A percentile compares a stretch with the other conserved stretches of the same genome.
Conservation (phyloP, 2,888 invertebrate species). For the Phania funesta region DNA sequence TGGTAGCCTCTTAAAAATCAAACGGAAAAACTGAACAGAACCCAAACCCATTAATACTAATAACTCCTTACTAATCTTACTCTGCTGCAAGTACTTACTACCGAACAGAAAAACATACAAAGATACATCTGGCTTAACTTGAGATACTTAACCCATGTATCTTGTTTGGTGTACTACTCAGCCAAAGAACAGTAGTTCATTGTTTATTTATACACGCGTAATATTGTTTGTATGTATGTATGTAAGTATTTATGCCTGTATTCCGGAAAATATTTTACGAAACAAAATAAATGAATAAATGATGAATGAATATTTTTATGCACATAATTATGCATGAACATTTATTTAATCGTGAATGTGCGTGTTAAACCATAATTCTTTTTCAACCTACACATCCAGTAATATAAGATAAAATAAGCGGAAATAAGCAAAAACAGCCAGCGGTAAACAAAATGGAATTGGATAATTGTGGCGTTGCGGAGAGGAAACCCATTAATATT, state of each 20-base stretch:
- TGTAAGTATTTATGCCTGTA: background rate
- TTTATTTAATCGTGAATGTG: conserved; percentile 47
- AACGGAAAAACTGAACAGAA: conserved; percentile 39
- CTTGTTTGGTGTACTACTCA: background rate
- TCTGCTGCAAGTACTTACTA: background rate
- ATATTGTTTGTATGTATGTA: too few species aligned
- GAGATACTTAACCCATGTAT: background rate
- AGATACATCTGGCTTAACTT: conserved; percentile 6
- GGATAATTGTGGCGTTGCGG: conserved; percentile 44
- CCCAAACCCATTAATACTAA: conserved; percentile 24
- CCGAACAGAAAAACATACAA: background rate
- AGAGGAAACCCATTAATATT: conserved; percentile 58
- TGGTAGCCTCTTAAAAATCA: conserved; percentile 53
- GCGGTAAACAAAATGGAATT: conserved; percentile 41
- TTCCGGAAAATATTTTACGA: conserved; percentile 32
- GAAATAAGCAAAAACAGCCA: background rate
- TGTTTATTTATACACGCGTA: background rate
- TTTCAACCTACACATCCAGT: background rate
- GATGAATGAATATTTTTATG: conserved; percentile 11
- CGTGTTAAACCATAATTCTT: conserved; percentile 46
- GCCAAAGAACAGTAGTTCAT: background rate
- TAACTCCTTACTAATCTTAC: conserved; percentile 26
- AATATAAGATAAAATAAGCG: background rate
- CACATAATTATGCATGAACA: conserved; percentile 45
- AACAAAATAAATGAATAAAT: conserved; percentile 8